Evolutionary conservation across 2,797 vertebrate genomes (phyloP).

Genomic region (Pelobates cultripes): DNA sequence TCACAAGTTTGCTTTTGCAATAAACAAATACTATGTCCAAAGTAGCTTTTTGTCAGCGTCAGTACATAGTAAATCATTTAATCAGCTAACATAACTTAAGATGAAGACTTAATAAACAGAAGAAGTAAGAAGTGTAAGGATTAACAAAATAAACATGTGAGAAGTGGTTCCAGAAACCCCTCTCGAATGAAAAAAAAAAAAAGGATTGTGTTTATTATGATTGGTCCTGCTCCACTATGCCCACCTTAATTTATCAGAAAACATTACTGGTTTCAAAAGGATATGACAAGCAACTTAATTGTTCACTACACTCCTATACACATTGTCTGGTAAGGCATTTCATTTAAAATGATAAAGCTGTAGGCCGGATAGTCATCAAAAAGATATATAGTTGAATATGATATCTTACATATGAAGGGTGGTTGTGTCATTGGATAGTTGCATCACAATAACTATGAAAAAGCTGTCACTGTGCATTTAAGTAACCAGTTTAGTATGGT

Average conservation of each 20-base stretch:
- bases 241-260: neutral
- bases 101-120: neutral
- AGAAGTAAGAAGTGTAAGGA: too few relatives aligned
- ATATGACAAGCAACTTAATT: neutral
- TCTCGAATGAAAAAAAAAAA: neutral
- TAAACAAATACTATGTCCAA: too few relatives aligned
- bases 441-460: too few relatives aligned
- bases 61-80: neutral
- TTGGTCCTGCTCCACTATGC: neutral
- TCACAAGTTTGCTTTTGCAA: neutral
- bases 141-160: too few relatives aligned
- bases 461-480: neutral
- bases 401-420: neutral
- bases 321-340: neutral
- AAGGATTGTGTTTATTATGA: neutral
- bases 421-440: too few relatives aligned
- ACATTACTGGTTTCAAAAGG: constrained; percentile 1
- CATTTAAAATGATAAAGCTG: neutral
- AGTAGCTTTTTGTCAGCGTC: neutral
- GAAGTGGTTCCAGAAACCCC: too few relatives aligned
- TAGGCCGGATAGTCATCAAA: neutral
- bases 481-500: neutral
- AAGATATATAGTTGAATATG: neutral
- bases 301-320: neutral
- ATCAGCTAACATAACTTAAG: neutral